Percentiles rank a stretch among this genome's conserved stretches.
Conservation (phyloP, 2,888 invertebrate species). For the Lithophane semibrunnea region DNA sequence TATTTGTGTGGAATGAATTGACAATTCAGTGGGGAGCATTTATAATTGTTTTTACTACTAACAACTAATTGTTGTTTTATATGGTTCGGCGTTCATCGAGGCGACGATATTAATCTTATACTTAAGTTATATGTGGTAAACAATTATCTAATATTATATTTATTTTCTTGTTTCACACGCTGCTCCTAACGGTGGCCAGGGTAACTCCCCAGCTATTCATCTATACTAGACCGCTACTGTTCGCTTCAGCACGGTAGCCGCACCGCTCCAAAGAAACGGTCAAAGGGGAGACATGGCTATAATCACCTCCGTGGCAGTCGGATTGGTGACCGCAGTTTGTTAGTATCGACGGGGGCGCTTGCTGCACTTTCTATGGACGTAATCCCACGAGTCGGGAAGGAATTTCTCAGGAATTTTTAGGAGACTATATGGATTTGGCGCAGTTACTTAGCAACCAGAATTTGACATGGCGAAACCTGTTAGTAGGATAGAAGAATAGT, state of each 20-base stretch:
- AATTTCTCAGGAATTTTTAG: slow-evolving; percentile 5
- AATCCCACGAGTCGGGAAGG: neutral
- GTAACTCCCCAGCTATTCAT: neutral
- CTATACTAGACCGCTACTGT: neutral
- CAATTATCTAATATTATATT: neutral
- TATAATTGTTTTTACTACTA: neutral
- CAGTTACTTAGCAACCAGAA: neutral
- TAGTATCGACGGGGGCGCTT: neutral
- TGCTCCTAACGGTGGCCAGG: neutral
- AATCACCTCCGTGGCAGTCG: slow-evolving; percentile 19
- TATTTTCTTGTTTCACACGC: neutral
- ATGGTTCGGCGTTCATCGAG: neutral
- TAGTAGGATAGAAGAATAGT: neutral
- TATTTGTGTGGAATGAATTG: neutral
- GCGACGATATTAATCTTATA: neutral
- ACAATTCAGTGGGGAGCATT: neutral
- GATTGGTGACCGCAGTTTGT: slow-evolving; percentile 23
- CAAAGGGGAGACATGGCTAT: neutral
- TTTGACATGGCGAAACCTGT: neutral
- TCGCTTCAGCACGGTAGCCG: neutral
- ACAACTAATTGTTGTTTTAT: neutral
- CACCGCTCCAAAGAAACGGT: slow-evolving; percentile 6
- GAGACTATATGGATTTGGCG: neutral
- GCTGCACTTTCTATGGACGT: slow-evolving; percentile 1
- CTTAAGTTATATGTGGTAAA: neutral